phyloP scores from a whole-genome alignment of 2,113 vertebrate genomes.

The Anthoscopus minutus region DNA sequence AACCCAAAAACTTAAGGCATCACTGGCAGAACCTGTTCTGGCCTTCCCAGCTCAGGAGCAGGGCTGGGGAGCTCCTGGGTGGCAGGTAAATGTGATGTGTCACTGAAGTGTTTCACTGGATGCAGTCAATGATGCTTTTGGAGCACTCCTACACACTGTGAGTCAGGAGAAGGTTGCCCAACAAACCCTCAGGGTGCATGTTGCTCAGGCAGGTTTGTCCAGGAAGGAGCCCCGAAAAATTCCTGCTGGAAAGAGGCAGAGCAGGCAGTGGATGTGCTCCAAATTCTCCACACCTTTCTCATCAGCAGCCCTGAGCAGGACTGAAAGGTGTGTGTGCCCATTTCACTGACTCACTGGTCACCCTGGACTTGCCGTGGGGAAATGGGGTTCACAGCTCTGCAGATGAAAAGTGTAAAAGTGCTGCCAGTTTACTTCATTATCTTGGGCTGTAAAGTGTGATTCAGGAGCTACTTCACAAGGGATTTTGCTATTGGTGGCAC shows the following conservation, averaged over 20 bases:
- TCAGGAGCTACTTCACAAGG: not conserved
- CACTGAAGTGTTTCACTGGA: not conserved
- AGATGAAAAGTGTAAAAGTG: not conserved
- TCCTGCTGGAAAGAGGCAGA: not conserved
- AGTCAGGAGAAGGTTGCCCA: constrained; percentile 24
- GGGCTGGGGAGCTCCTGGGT: not conserved
- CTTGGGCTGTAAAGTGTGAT: not conserved
- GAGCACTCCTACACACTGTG: not conserved
- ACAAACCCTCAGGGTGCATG: accelerated
- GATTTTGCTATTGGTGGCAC: accelerated
- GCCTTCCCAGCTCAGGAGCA: not conserved
- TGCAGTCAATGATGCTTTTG: not conserved
- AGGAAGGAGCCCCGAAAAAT: not conserved
- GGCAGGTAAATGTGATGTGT: not conserved
- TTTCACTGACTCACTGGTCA: not conserved
- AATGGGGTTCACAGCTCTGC: not conserved
- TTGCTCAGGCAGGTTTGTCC: not conserved
- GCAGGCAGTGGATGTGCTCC: not conserved
- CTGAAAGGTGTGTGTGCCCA: not conserved
- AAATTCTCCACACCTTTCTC: not conserved
- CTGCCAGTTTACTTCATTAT: not conserved
- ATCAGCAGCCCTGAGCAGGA: not conserved
- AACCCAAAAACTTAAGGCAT: too few species aligned
- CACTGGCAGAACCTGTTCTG: not conserved
- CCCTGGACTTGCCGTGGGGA: accelerated